Base-by-base conservation (phyloP, 2,797 vertebrate genomes). In the Trachops cirrhosus region DNA sequence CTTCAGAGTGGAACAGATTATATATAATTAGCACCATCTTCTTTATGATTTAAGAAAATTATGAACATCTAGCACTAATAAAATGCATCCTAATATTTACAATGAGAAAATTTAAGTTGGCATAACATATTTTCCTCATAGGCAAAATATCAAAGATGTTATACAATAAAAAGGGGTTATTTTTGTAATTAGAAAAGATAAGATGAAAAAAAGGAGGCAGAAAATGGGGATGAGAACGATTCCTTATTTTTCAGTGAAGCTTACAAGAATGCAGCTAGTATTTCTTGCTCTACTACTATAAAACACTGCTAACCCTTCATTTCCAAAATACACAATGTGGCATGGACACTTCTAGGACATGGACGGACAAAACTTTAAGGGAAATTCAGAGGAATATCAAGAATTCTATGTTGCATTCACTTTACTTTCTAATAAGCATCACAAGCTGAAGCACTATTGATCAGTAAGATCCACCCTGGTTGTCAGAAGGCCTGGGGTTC, bases 131-230 rank as follows among this genome's bases (percentile, higher is more conserved):
- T 57, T 78, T 95, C 73, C 41, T 91, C 39, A 59, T 74, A 84
- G 59, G 54, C 57, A 87, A 93, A 93, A 88, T 62, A 85, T 22
- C 50, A 91, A 93, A 71, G 82, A 88, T 71, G 57, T 88, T 84
- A 89, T 77, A 29, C 3, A 92, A 34, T 74, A 89, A 90, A 41
- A 21, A 64, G 50, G 59, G 16, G 71, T 77, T 77, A 70, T 29
- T 89, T 74, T 89, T 44, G 75, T 59, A 80, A 74, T 52, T 12
- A 86, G 67, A 50, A 88, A 68, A 71, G 34, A 78, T 71, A 78
- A 39, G 39, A 50, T 22, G 5, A 32, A 62, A 67, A 44, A 79
- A 71, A 62, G 22, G 9, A 79, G 19, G 57, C 32, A 54, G 32
- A 64, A 89, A 62, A 26, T 68, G 22, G 12, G 19, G 86, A 89